Conservation (phyloP, 2,113 vertebrate species). For the Lagopus leucura region DNA sequence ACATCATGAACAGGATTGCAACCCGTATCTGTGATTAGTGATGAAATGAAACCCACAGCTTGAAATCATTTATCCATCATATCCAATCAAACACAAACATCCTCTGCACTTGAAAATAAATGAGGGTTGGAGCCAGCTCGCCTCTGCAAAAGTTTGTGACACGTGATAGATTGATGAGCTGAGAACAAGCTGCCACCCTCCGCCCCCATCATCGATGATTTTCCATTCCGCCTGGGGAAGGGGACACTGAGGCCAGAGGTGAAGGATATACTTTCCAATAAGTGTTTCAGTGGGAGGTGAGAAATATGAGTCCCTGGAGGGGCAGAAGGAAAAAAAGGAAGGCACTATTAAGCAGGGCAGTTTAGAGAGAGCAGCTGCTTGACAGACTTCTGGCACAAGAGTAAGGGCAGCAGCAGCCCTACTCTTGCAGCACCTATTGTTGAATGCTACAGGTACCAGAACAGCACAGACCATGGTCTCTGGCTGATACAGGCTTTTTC, state of each 20-base stretch:
- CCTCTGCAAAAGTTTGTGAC: constrained; percentile 3
- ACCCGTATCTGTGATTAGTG: neutral
- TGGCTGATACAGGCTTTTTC: neutral
- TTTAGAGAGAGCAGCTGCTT: constrained; percentile 34
- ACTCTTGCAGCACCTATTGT: constrained; percentile 28
- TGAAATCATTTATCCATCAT: constrained; percentile 32
- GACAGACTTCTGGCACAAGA: neutral
- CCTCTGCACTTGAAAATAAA: constrained; percentile 34
- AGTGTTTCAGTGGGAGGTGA: constrained; percentile 44
- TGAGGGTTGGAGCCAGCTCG: constrained; percentile 22
- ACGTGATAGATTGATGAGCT: constrained; percentile 51
- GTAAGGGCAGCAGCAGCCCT: constrained; percentile 7
- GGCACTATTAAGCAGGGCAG: neutral
- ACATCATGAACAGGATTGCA: neutral
- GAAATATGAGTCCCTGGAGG: constrained; percentile 37
- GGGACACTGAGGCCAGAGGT: neutral
- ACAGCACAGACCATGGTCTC: neutral
- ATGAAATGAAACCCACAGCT: constrained; percentile 30
- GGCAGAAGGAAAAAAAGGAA: neutral
- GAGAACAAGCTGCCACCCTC: constrained; percentile 56
- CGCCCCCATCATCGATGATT: constrained; percentile 27
- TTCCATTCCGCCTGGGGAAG: neutral
- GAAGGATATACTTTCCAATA: constrained; percentile 30
- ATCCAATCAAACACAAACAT: constrained; percentile 38
- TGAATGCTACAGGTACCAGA: constrained; percentile 53